Base-by-base conservation (phyloP, 2,888 invertebrate species). In the Allacma fusca region DNA sequence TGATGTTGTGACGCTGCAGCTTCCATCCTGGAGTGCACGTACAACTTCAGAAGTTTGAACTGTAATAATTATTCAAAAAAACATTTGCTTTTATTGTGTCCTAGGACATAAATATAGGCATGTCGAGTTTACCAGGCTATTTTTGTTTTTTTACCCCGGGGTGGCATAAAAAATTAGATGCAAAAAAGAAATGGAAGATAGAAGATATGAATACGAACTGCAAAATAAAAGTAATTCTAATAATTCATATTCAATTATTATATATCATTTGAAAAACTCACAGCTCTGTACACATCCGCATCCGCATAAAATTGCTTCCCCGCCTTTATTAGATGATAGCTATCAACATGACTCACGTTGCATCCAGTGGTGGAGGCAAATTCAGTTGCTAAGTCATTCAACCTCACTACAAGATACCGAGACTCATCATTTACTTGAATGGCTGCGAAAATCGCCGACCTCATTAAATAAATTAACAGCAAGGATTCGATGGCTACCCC, bases 341-440 rank as follows among this genome's bases (percentile, higher is more conserved):
- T 40, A 13, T 40, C 40, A 40, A 13, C 40, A 40, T 40, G 40
- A 40, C 7, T 5, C 7, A n/a, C 19, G 19, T n/a, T 59, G n/a
- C 9, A 21, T 7, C 59, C 59, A 7, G 19, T 59, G n/a, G 7
- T 59, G 12, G 59, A 59, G 13, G 40, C 59, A 7, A 59, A n/a
- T 59, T 59, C 71, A 44, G 21, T 21, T 23, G 71, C 71, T 16
- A 71, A n/a, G 50, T 71, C 71, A 28, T 71, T 71, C 5, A 50
- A 13, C 5, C 44, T 19, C 24, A 71, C 71, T 16, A 50, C 13
- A 16, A 71, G 34, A 50, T 50, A 50, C 5, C 71, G 71, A 26
- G 21, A 44, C 23, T 50, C 50, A 26, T 24, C 24, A 26, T 71
- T 71, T 24, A 44, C 44, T 5, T 44, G 21, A 24, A 21, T 44